Base-by-base conservation (phyloP, 2,888 invertebrate genomes). In the Endomychus coccineus region DNA sequence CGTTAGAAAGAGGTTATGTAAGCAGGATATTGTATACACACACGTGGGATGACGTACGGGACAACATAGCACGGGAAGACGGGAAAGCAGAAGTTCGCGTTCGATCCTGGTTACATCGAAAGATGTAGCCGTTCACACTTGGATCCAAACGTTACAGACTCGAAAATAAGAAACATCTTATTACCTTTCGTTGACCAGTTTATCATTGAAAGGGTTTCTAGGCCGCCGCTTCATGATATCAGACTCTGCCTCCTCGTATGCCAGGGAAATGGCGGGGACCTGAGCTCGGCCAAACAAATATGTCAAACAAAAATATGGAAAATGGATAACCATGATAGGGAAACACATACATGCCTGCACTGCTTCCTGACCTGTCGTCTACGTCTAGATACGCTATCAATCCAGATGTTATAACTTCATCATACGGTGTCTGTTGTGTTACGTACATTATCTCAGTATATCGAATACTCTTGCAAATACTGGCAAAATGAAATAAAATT, bases 191-290 rank as follows among this genome's bases (percentile, higher is more conserved):
- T 95, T 95, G 71, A 95, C 94, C 71, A 95, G 87, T 79, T 94
- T 94, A 81, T 95, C 94, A 74, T 78, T 81, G 80, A 86, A 83
- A 74, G 94, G 91, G 77, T 94, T 85, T 81, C 94, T 84, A 72
- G 94, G 94, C 76, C 86, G 85, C 73, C 94, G 84, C 83, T 92
- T 92, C 94, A 94, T 94, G 73, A 94, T 94, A 83, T 94, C 94
- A 73, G 88, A 89, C 78, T 94, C 94, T 71, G 92, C 89, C 76
- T 87, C 85, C 80, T 94, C 92, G 78, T 94, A 94, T 73, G 94
- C 92, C 80, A 94, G 80, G 73, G 92, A 92, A 76, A 94, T 94
- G 75, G 92, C 92, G 71, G 94, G 94, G 75, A 90, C 87, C 91
- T 88, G 77, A 73, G 32, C 33, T 38, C 38, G 58, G 56, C 55